phyloP scores from a whole-genome alignment of 2,113 vertebrate species.

The Calonectris borealis region DNA sequence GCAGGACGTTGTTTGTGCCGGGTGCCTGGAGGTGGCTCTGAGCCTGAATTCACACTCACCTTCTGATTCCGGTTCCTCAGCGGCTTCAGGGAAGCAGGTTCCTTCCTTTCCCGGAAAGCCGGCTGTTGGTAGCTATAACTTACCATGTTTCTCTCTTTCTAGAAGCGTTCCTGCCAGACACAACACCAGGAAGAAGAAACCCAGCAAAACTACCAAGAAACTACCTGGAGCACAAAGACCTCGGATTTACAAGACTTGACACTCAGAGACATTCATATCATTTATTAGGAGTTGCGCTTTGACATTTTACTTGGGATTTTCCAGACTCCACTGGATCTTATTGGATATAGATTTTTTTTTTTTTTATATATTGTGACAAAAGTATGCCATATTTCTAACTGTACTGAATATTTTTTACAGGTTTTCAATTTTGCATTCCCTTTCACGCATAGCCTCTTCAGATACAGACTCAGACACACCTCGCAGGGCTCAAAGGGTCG shows the following conservation, averaged over 20 bases:
- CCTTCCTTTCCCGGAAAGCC: not conserved
- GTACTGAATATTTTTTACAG: conserved; percentile 67
- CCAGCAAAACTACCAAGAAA: conserved; percentile 63
- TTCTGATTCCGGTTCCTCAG: not conserved
- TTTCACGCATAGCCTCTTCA: conserved; percentile 29
- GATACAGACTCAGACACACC: not conserved
- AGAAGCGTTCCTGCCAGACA: not conserved
- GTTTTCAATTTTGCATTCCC: conserved; percentile 61
- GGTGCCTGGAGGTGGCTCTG: not conserved
- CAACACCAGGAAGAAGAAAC: conserved; percentile 19
- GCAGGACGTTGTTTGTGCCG: not conserved
- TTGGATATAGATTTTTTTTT: conserved; percentile 23
- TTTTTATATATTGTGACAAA: conserved; percentile 50
- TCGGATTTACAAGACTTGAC: conserved; percentile 58
- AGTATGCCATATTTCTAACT: conserved; percentile 73
- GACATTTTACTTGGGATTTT: conserved; percentile 68
- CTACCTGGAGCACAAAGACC: conserved; percentile 69
- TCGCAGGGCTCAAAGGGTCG: not conserved
- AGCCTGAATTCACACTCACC: not conserved
- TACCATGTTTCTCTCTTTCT: not conserved
- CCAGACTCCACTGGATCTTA: conserved; percentile 52
- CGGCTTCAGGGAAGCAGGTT: not conserved
- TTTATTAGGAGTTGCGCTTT: conserved; percentile 66
- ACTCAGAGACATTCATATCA: conserved; percentile 60
- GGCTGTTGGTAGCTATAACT: not conserved